Evolutionary conservation across 2,797 vertebrate species (phyloP).

Genomic region (Crenichthys baileyi): DNA sequence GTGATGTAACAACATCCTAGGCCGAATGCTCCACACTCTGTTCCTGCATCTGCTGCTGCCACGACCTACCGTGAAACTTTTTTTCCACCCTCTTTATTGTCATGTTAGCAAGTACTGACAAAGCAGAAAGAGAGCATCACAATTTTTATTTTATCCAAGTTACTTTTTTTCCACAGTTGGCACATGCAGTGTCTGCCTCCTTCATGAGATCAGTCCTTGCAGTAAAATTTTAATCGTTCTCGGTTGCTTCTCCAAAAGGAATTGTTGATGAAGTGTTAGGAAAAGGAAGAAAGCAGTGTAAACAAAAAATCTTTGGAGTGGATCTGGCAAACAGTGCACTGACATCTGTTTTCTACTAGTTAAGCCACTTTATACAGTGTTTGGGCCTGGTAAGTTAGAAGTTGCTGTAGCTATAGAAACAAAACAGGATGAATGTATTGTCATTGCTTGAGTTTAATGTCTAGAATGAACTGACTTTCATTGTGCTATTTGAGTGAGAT

Average conservation of each 20-base stretch:
- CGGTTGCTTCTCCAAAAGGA: conserved; percentile 40
- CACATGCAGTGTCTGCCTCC: conserved; percentile 45
- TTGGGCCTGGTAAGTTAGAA: conserved; percentile 55
- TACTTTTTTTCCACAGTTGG: conserved; percentile 24
- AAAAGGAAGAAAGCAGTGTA: conserved; percentile 58
- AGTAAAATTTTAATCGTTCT: conserved; percentile 50
- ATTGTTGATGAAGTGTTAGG: conserved; percentile 66
- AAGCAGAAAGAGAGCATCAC: conserved; percentile 50
- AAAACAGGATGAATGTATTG: conserved; percentile 77
- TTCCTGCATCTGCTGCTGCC: conserved; percentile 59
- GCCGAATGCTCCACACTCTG: conserved; percentile 66
- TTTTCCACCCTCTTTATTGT: conserved; percentile 59
- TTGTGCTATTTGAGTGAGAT: conserved; percentile 65
- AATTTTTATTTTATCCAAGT: conserved; percentile 38
- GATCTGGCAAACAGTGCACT: conserved; percentile 51
- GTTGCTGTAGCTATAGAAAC: conserved; percentile 79
- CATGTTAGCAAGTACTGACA: conserved; percentile 64
- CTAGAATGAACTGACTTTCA: conserved; percentile 62
- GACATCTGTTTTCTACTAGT: conserved; percentile 75
- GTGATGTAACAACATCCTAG: conserved; percentile 75
- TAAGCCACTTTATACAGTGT: conserved; percentile 66
- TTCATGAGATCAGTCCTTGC: conserved; percentile 61
- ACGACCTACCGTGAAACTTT: conserved; percentile 45
- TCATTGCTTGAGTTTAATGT: conserved; percentile 55
- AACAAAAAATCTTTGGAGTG: conserved; percentile 60